Percentiles rank a stretch among this genome's conserved stretches.
Conservation (phyloP, 2,888 invertebrate genomes). For the Cryptosula pallasiana region DNA sequence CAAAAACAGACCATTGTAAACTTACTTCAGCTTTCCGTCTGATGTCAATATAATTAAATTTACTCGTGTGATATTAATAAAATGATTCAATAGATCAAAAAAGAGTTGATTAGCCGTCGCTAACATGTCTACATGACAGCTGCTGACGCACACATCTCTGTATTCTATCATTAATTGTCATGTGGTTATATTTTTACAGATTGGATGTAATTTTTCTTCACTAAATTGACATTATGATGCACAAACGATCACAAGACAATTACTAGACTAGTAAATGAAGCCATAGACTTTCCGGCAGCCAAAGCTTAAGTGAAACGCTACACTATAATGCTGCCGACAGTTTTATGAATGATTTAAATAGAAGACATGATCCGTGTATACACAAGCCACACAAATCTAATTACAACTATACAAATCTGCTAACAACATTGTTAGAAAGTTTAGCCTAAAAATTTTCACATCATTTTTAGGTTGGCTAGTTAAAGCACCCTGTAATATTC, state of each 20-base stretch:
- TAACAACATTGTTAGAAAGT: neutral
- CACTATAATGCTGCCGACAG: neutral
- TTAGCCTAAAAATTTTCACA: too few species aligned
- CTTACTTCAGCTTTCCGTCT: neutral
- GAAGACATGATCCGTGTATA: conserved; percentile 8
- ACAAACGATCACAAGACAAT: neutral
- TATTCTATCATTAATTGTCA: neutral
- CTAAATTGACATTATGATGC: neutral
- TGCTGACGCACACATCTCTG: neutral
- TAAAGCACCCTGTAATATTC: too few species aligned
- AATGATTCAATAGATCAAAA: conserved; percentile 21
- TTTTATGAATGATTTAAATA: conserved; percentile 10
- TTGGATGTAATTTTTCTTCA: too few species aligned
- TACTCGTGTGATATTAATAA: neutral
- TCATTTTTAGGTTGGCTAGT: too few species aligned
- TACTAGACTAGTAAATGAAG: too few species aligned
- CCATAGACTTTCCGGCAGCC: neutral
- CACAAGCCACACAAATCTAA: neutral
- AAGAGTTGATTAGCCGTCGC: neutral
- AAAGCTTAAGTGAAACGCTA: neutral
- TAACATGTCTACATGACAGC: neutral
- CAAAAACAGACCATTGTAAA: too few species aligned
- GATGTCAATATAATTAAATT: neutral
- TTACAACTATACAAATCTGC: neutral
- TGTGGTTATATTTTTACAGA: neutral